A percentile compares a stretch with the other conserved stretches of the same genome.
phyloP scores from a whole-genome alignment of 37 sponge, comb jelly and placozoan species.

The Hormiphora californensis region DNA sequence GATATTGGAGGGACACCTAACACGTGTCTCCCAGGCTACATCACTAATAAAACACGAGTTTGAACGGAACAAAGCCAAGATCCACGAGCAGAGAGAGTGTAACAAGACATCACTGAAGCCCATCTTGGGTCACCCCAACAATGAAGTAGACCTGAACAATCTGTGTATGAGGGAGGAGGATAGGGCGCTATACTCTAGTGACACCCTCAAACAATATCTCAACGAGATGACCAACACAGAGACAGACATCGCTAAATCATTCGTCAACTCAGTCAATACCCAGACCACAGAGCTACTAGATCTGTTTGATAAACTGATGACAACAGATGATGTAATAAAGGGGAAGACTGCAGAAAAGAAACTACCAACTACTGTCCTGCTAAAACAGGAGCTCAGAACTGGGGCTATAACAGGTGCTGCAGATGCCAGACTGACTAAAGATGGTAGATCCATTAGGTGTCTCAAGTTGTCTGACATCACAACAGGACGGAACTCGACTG shows the following conservation, averaged over 20 bases:
- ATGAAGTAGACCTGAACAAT: conserved; percentile 29
- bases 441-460: background rate
- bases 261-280: background rate
- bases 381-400: conserved; percentile 23
- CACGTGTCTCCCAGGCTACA: conserved; percentile 1
- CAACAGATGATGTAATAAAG: conserved; percentile 22
- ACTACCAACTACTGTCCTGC: conserved; percentile 23
- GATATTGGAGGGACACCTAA: conserved; percentile 14
- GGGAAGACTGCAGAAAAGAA: conserved; percentile 32
- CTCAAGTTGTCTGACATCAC: background rate
- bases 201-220: background rate
- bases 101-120: conserved; percentile 7
- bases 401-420: background rate
- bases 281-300: background rate
- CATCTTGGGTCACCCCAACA: conserved; percentile 43
- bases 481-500: background rate
- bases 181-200: conserved; percentile 5
- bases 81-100: background rate
- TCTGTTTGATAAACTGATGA: conserved; percentile 21
- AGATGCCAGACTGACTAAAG: background rate
- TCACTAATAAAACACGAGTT: conserved; percentile 22
- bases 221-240: conserved; percentile 53
- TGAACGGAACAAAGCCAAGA: conserved; percentile 9
- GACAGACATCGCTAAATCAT: background rate
- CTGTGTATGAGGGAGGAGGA: conserved; percentile 37